These are phyloP conservation scores for Notarius quadriscutis DNA, from an alignment of 2,113 vertebrate species.

Conservation along the genomic window DNA sequence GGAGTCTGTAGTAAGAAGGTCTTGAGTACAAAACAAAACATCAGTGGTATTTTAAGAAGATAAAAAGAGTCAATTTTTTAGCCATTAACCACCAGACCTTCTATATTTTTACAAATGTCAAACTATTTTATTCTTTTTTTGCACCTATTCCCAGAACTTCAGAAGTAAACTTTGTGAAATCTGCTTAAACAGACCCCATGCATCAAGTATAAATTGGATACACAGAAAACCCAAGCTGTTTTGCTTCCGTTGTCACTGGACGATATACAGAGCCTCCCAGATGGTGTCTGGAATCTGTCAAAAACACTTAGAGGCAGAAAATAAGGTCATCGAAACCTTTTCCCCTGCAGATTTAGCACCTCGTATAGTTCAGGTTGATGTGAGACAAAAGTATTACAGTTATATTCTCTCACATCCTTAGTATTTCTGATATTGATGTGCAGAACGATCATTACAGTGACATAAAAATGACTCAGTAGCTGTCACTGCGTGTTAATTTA, in stretches of 20 bases:
- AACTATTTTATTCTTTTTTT: not conserved
- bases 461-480: not conserved
- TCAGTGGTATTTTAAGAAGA: not conserved
- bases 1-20: not conserved
- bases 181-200: not conserved
- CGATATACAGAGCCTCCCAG: slow-evolving; percentile 8
- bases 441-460: not conserved
- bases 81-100: not conserved
- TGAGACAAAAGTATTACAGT: not conserved
- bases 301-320: slow-evolving; percentile 24
- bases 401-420: not conserved
- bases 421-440: not conserved
- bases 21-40: not conserved
- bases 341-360: slow-evolving; percentile 13
- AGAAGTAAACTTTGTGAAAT: not conserved
- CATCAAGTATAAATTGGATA: slow-evolving; percentile 10
- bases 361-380: not conserved
- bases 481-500: not conserved
- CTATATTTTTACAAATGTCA: not conserved
- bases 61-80: not conserved
- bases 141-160: not conserved
- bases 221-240: slow-evolving; percentile 7
- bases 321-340: slow-evolving; percentile 28
- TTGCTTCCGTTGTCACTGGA: slow-evolving; percentile 22
- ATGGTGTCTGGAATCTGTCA: slow-evolving; percentile 37